Conservation (phyloP, 2,113 vertebrate genomes). For the Corydoras sp. region DNA sequence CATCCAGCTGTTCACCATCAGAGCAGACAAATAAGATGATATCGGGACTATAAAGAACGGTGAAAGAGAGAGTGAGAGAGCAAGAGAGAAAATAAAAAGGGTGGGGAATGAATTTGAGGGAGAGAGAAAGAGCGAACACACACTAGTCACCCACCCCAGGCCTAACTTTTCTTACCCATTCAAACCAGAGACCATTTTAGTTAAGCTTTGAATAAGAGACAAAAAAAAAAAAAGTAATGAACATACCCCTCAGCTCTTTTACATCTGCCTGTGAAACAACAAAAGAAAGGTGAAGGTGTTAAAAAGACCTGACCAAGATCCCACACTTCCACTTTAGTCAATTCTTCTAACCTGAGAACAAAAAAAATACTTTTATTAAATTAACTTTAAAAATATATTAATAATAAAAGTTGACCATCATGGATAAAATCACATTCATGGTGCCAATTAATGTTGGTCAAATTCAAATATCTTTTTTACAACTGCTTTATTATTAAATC, state of each 20-base stretch:
- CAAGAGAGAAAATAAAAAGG: slow-evolving; percentile 6
- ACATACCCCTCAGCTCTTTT: slow-evolving; percentile 55
- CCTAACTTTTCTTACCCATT: slow-evolving; percentile 45
- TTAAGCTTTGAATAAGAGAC: slow-evolving; percentile 38
- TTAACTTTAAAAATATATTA: slow-evolving; percentile 17
- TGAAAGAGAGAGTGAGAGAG: slow-evolving; percentile 33
- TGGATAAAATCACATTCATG: too few species aligned
- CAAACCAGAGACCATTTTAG: slow-evolving; percentile 40
- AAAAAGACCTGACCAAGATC: slow-evolving; percentile 29
- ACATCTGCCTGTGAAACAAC: slow-evolving; percentile 36
- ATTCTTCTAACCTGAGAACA: slow-evolving; percentile 33
- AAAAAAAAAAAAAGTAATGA: slow-evolving; percentile 38
- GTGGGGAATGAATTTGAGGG: slow-evolving; percentile 6
- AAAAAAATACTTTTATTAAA: slow-evolving; percentile 8
- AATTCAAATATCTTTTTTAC: too few species aligned
- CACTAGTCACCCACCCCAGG: slow-evolving; percentile 37
- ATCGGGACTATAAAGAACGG: slow-evolving; percentile 13
- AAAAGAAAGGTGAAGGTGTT: slow-evolving; percentile 39
- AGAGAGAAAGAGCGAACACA: slow-evolving; percentile 11
- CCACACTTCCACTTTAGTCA: slow-evolving; percentile 33
- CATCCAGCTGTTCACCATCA: slow-evolving; percentile 37
- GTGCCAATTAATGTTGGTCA: too few species aligned
- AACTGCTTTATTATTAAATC: background rate
- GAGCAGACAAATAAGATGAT: slow-evolving; percentile 20
- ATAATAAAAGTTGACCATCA: too few species aligned